Base-by-base conservation (phyloP, 2,888 invertebrate genomes). In the Antheraea yamamai region DNA sequence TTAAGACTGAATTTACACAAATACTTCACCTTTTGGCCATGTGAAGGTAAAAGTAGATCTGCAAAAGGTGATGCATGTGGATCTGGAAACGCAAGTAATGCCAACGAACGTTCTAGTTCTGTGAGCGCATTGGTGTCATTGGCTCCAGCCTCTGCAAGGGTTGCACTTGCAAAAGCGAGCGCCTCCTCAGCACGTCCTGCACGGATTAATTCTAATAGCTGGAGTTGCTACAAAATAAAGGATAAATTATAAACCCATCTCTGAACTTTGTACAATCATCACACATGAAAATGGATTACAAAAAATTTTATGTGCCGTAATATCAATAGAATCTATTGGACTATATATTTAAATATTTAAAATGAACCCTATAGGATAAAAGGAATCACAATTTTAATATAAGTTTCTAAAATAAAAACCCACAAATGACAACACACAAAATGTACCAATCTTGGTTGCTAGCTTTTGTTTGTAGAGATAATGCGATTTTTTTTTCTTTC, bases 31-130 rank as follows among this genome's bases (percentile, higher is more conserved):
- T 98, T 98, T 92, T 99, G 99, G 84, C 99, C 96, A 87, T 99
- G 99, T 18, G 99, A 97, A 20, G 98, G 97, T 83, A 99, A 97
- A 77, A 99, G 94, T 64, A 99, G 95, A 90, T 99, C 99, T 26
- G 98, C 98, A 93, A 99, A 99, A 0, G 99, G 99, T 80, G 99
- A 98, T 75, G 96, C 97, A 82, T 98, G 97, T 0, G 99, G 99
- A 86, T 99, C 98, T 78, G 99, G 99, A 91, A 99, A 99, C 10
- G 99, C 99, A 26, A 99, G 91, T 75, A 99, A 93, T 0, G 99
- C 99, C 75, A 99, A 95, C 0, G 99, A 99, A 77, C 99, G 95
- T 91, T 99, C 99, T 76, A 99, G 92, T 91, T 99, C 99, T 0
- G 94, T 93, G 20, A 96, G 90, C n/a, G 96, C 96, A 64, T 95